Evolutionary conservation across 1,140 invertebrate species (phyloP).

Genomic region (Zaprionus gabonicus): DNA sequence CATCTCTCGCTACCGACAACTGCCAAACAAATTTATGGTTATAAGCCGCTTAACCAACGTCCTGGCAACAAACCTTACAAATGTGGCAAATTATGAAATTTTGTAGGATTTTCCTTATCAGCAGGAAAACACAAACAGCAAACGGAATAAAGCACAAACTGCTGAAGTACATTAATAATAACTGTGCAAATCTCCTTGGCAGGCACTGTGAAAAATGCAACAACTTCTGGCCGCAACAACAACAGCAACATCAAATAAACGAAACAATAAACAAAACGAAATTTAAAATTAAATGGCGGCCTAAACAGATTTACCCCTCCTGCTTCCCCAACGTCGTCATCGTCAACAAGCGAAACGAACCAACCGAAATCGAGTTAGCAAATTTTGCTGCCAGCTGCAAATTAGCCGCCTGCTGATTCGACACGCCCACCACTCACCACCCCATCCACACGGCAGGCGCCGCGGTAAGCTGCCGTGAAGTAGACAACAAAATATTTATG

Average conservation of each 20-base stretch:
- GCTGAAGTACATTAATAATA: slow-evolving; percentile 58
- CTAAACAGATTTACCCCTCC: slow-evolving; percentile 44
- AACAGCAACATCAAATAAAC: slow-evolving; percentile 25
- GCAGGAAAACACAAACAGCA: slow-evolving; percentile 63
- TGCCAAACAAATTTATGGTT: slow-evolving; percentile 69
- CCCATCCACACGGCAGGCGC: background rate
- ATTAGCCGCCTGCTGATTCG: slow-evolving; percentile 73
- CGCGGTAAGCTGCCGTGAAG: slow-evolving; percentile 72
- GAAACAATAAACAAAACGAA: slow-evolving; percentile 20
- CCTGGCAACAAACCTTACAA: slow-evolving; percentile 36
- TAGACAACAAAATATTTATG: slow-evolving; percentile 75
- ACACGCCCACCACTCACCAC: slow-evolving; percentile 50
- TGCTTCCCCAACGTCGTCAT: slow-evolving; percentile 9
- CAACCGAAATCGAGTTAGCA: slow-evolving; percentile 72
- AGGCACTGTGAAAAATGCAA: slow-evolving; percentile 67
- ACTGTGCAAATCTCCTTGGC: slow-evolving; percentile 58
- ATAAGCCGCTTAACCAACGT: slow-evolving; percentile 65
- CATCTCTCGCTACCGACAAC: background rate
- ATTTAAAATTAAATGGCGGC: slow-evolving; percentile 53
- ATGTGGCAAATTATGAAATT: slow-evolving; percentile 71
- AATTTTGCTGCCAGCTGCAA: slow-evolving; percentile 62
- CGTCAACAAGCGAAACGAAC: slow-evolving; percentile 38
- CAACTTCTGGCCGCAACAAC: slow-evolving; percentile 28
- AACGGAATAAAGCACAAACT: slow-evolving; percentile 5
- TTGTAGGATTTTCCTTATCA: slow-evolving; percentile 63